Percentiles rank a stretch among this genome's conserved stretches.
These are phyloP conservation scores for Nannoperca obscura DNA, from an alignment of 2,797 vertebrate genomes.

Conservation along the genomic window DNA sequence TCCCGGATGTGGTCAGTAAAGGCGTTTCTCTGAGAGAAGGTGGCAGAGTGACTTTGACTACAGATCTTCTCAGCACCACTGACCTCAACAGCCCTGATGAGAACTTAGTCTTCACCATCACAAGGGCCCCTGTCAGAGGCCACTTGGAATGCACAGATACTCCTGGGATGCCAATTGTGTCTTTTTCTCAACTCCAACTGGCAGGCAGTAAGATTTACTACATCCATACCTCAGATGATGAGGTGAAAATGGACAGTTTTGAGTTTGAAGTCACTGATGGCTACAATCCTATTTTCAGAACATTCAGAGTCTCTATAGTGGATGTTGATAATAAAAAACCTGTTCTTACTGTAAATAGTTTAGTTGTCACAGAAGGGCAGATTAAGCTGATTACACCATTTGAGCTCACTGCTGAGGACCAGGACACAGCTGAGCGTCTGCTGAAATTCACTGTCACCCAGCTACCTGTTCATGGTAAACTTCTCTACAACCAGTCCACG, in stretches of 20 bases:
- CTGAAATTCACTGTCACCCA: constrained; percentile 91
- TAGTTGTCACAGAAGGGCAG: constrained; percentile 91
- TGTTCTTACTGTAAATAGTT: constrained; percentile 89
- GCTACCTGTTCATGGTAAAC: constrained; percentile 90
- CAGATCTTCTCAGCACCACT: constrained; percentile 94
- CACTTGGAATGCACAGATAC: constrained; percentile 94
- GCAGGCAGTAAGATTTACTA: constrained; percentile 97
- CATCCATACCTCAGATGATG: constrained; percentile 94
- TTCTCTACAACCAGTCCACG: constrained; percentile 88
- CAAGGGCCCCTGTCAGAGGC: constrained; percentile 91
- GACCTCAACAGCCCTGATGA: constrained; percentile 97
- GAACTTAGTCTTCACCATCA: constrained; percentile 92
- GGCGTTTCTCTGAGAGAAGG: constrained; percentile 96
- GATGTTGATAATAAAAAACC: constrained; percentile 98
- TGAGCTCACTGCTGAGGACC: constrained; percentile 93
- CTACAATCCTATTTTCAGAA: constrained; percentile 94
- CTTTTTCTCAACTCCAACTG: constrained; percentile 93
- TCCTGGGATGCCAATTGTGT: constrained; percentile 89
- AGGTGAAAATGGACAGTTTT: constrained; percentile 98
- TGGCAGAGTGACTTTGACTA: constrained; percentile 92
- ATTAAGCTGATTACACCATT: constrained; percentile 94
- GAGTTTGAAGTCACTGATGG: constrained; percentile 97
- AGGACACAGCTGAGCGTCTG: constrained; percentile 89
- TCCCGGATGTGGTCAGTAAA: constrained; percentile 96
- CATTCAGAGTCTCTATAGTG: constrained; percentile 93